Evolutionary conservation across 2,113 vertebrate genomes (phyloP), one percentile per base, ranked within the genome.

Genomic region (Actenoides hombroni): DNA sequence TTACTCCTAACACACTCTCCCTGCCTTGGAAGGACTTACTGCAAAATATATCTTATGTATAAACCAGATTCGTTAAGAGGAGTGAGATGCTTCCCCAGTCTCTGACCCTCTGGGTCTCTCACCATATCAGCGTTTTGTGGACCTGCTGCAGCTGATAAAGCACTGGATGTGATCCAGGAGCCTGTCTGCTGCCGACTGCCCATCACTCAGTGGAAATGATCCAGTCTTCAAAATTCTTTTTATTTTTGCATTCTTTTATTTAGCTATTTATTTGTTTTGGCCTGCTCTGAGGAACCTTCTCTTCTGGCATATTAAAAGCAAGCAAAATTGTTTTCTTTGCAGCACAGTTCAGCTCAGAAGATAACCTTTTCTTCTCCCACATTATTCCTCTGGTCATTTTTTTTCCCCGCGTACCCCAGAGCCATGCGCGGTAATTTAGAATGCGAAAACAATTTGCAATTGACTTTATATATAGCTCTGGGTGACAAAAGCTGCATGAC

Each of bases 371-470:
- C 82, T 86, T 91, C 93, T 84, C 94, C 64, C 40, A 3, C 84
- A 24, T 61, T 83, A 39, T 31, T 68, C 61, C 5, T 5, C 40
- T 69, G 84, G 81, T 68, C 68, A 23, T 94, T 96, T 97, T 95
- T 86, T 64, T 35, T 11, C 31, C 13, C 94, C 86, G 59, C 35
- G 10, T 65, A 71, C 83, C 80, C 88, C 83, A 82, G 81, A 96
- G 82, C 71, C 29, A 73, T 2, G 63, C 25, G 48, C 60, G 2
- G 86, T 81, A 95, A 96, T 88, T 95, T 83, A 88, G 88, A 94
- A 94, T 42, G 48, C 83, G 95, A 86, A 92, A 95, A 97, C 95
- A 97, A 93, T 96, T 92, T 96, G 81, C 78, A 91, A 40, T 94
- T 90, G 92, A 86, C 80, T 97, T 95, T 89, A 76, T 71, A 64